phyloP scores from a whole-genome alignment of 2,888 invertebrate species.

The Cantharis nigra region DNA sequence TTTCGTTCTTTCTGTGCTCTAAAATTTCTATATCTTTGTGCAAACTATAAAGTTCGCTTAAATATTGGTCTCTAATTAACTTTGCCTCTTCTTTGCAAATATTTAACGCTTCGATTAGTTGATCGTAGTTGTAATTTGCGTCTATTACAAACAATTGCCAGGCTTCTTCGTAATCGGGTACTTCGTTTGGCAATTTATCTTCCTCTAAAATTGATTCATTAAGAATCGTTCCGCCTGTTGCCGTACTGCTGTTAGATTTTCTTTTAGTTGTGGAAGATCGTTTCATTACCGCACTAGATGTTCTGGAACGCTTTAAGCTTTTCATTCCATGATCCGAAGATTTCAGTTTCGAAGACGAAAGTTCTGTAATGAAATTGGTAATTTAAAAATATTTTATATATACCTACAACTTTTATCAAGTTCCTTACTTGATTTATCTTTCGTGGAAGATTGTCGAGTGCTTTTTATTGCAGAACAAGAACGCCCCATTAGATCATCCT shows the following conservation, averaged over 20 bases:
- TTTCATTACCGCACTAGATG: conserved; percentile 14
- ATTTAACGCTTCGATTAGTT: conserved; percentile 27
- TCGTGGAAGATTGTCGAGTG: not conserved
- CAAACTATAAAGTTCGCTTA: conserved; percentile 33
- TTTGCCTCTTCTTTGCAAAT: conserved; percentile 32
- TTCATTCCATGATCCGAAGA: not conserved
- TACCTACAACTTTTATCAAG: not conserved
- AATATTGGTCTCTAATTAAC: conserved; percentile 32
- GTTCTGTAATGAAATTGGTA: not conserved
- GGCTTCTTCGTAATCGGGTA: conserved; percentile 37
- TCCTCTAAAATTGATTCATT: conserved; percentile 16
- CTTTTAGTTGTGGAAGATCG: conserved; percentile 18
- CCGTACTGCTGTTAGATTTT: conserved; percentile 16
- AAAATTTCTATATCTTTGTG: conserved; percentile 27
- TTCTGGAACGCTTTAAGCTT: conserved; percentile 14
- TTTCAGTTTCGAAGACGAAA: not conserved
- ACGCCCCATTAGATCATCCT: not conserved
- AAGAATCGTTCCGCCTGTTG: not conserved
- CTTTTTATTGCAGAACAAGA: not conserved
- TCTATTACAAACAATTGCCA: conserved; percentile 37
- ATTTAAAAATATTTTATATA: not conserved
- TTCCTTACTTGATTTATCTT: not conserved
- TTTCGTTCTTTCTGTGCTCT: conserved; percentile 35
- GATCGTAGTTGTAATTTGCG: conserved; percentile 28
- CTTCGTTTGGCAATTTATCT: conserved; percentile 21